Percentiles rank a stretch among this genome's conserved stretches.
These are phyloP conservation scores for Malachius bipustulatus DNA, from an alignment of 2,888 invertebrate species.

Conservation along the genomic window DNA sequence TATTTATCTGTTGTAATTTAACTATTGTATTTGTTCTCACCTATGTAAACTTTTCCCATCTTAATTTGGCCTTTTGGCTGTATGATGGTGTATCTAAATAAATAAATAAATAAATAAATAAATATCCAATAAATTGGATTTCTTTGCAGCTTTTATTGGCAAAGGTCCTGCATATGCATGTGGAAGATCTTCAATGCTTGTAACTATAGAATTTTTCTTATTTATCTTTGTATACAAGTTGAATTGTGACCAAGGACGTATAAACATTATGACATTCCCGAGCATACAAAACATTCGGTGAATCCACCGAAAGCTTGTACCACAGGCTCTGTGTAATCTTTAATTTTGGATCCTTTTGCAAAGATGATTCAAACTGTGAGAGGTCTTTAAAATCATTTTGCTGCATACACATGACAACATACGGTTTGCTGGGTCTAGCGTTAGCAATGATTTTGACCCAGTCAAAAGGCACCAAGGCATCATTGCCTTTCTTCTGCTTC, in stretches of 20 bases:
- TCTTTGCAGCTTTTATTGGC: not conserved
- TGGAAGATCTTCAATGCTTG: conserved; percentile 1
- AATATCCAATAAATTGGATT: not conserved
- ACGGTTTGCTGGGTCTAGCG: not conserved
- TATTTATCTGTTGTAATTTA: too few species aligned
- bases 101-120: too few species aligned
- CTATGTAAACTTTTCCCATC: too few species aligned
- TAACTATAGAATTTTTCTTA: not conserved
- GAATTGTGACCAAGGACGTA: not conserved
- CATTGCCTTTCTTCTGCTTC: not conserved
- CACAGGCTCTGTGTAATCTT: not conserved
- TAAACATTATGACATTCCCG: conserved; percentile 3
- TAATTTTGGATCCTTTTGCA: conserved; percentile 2
- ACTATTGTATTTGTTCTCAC: too few species aligned
- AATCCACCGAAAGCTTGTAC: not conserved
- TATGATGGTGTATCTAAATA: too few species aligned
- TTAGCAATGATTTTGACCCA: not conserved
- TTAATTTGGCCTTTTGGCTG: too few species aligned
- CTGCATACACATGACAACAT: not conserved
- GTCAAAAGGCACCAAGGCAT: not conserved
- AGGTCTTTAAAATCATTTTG: conserved; percentile 1
- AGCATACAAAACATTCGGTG: not conserved
- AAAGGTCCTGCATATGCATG: not conserved
- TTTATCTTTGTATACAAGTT: not conserved
- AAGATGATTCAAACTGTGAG: not conserved